Conservation (phyloP, 2,113 vertebrate genomes). For the Xenopus laevis region DNA sequence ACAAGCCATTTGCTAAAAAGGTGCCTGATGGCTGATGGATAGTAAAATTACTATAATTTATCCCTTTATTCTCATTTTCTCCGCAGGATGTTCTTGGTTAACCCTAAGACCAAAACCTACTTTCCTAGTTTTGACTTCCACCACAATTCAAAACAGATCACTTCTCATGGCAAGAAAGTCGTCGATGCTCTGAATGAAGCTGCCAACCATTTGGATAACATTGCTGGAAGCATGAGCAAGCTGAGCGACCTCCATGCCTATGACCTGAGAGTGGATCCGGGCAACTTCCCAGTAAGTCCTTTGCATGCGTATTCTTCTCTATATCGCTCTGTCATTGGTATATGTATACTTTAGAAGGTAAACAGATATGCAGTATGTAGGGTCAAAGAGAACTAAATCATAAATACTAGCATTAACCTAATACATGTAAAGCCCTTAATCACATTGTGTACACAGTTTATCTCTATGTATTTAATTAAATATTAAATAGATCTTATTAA, state of each 20-base stretch:
- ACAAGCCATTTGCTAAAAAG: not conserved
- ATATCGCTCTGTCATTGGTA: no score
- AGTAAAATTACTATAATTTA: no score
- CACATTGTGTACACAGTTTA: no score
- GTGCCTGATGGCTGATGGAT: not conserved
- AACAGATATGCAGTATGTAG: no score
- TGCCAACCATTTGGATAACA: slow-evolving; percentile 64
- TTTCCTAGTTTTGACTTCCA: slow-evolving; percentile 76
- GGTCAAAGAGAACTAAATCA: no score
- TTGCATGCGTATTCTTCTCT: no score
- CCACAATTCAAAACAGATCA: slow-evolving; percentile 55
- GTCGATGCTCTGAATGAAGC: slow-evolving; percentile 57
- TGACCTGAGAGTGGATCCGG: slow-evolving; percentile 77
- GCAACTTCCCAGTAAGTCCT: slow-evolving; percentile 76
- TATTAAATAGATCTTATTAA: no score
- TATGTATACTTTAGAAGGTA: no score
- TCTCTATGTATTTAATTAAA: no score
- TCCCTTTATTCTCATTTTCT: not conserved
- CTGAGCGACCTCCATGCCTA: slow-evolving; percentile 83
- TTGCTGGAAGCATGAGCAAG: slow-evolving; percentile 54
- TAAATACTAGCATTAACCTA: no score
- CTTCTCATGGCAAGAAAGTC: slow-evolving; percentile 68
- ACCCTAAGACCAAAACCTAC: slow-evolving; percentile 82
- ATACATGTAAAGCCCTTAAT: no score
- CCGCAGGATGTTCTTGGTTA: slow-evolving; percentile 61